A percentile compares a stretch with the other conserved stretches of the same genome.
These are phyloP conservation scores for Drosophila takahashii DNA, from an alignment of 1,140 invertebrate genomes.

Conservation along the genomic window DNA sequence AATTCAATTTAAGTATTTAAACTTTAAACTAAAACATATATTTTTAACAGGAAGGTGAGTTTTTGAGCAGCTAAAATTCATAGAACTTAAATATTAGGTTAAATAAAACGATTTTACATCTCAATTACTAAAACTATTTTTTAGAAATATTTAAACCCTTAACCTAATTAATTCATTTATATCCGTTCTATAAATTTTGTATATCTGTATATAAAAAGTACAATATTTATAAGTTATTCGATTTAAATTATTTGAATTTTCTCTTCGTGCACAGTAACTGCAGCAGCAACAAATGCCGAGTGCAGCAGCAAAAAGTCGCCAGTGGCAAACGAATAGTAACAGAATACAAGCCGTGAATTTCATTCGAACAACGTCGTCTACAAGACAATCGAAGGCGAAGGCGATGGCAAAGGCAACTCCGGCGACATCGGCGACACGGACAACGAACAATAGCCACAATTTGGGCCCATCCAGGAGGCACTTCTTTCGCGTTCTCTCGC, in stretches of 20 bases:
- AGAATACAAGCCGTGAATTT: conserved; percentile 83
- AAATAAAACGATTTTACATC: too few species aligned
- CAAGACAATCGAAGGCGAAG: conserved; percentile 79
- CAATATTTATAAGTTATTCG: too few species aligned
- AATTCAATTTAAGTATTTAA: too few species aligned
- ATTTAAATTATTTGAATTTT: not conserved
- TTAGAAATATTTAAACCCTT: too few species aligned
- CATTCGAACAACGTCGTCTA: conserved; percentile 80
- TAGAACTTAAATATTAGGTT: too few species aligned
- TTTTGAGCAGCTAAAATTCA: too few species aligned
- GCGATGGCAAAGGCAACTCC: conserved; percentile 74
- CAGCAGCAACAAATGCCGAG: conserved; percentile 28
- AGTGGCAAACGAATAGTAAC: conserved; percentile 73
- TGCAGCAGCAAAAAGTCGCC: conserved; percentile 68
- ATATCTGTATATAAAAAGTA: too few species aligned
- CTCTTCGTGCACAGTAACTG: conserved; percentile 11
- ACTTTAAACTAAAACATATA: too few species aligned
- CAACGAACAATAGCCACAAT: conserved; percentile 67
- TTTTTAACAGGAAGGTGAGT: too few species aligned
- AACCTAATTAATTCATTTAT: too few species aligned
- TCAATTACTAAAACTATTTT: too few species aligned
- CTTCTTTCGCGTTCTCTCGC: not conserved
- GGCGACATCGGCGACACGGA: conserved; percentile 73
- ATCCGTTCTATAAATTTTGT: too few species aligned
- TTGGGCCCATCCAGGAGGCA: conserved; percentile 43